Evolutionary conservation across 2,797 vertebrate species (phyloP), one percentile per base, ranked within the genome.

Genomic region (Telmatherina bonti): DNA sequence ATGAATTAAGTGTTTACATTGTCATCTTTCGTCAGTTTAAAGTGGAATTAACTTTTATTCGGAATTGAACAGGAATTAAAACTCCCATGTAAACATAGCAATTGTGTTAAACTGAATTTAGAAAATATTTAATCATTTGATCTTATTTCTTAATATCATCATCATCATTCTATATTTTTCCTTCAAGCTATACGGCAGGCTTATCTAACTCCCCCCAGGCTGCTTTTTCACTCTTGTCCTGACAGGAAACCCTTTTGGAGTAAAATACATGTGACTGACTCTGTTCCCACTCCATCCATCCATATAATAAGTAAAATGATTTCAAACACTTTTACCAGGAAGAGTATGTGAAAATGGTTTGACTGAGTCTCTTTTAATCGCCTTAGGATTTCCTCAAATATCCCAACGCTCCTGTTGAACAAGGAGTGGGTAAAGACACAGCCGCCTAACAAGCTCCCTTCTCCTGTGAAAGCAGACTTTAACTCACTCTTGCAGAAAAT

Each of bases 401-500:
- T 89, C 84, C 89, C 88, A 85, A 57, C 0, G 81, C 74, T 88
- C 81, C 82, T 56, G 70, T 81, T 82, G 84, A 89, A 74, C 30
- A 54, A 77, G 67, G 63, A 79, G 61, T 60, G 63, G 76, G 74
- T 65, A 65, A 75, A 73, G 74, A 71, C 9, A 66, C 62, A 83
- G 62, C 68, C 3, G 72, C 78, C 79, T 85, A 89, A 88, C 81
- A 89, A 90, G 81, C 88, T 84, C 70, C 76, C 78, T 84, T 78
- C 85, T 71, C 69, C 6, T 61, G 76, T 78, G 60, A 85, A 87
- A 90, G 63, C 79, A 91, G 86, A 88, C 88, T 82, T 90, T 85
- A 64, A 77, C 86, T 87, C 81, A 65, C 58, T 84, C 78, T 72
- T 80, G 82, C 82, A 87, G 84, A 91, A 87, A 91, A 90, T 85